Evolutionary conservation across 2,888 invertebrate genomes (phyloP).

Genomic region (Machimus atricapillus): DNA sequence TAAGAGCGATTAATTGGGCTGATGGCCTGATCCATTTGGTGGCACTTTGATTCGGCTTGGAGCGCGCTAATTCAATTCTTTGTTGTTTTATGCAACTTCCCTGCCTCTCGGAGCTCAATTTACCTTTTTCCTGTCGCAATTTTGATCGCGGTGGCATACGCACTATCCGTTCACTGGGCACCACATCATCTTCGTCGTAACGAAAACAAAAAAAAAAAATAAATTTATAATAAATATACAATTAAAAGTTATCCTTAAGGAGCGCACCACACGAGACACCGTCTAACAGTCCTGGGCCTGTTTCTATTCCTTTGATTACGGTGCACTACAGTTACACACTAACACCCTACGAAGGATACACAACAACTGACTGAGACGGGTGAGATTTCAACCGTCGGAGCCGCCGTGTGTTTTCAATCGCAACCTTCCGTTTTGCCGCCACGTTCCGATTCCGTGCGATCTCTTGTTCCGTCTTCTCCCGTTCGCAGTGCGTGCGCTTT

Average conservation of each 20-base stretch:
- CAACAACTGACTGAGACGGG: constrained; percentile 61
- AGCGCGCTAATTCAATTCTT: constrained; percentile 11
- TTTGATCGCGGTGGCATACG: background rate
- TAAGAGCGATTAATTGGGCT: background rate
- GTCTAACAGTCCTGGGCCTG: constrained; percentile 49
- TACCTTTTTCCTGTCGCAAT: constrained; percentile 10
- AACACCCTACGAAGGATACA: constrained; percentile 64
- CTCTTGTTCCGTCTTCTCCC: background rate
- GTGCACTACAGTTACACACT: constrained; percentile 59
- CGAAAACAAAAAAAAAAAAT: background rate
- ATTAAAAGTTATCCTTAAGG: constrained; percentile 30
- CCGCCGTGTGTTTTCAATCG: constrained; percentile 48
- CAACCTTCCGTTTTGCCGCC: background rate
- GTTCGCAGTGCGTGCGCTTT: background rate
- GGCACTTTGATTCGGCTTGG: background rate
- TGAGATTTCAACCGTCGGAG: constrained; percentile 55
- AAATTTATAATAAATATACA: background rate
- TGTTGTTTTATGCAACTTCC: constrained; percentile 14
- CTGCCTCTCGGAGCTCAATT: background rate
- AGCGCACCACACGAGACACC: constrained; percentile 50
- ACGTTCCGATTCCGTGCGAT: background rate
- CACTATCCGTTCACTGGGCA: background rate
- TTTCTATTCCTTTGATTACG: constrained; percentile 53
- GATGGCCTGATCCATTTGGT: background rate
- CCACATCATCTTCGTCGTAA: background rate